Evolutionary conservation across 1,140 invertebrate species (phyloP).

Genomic region (Pseudomyrmex concolor): DNA sequence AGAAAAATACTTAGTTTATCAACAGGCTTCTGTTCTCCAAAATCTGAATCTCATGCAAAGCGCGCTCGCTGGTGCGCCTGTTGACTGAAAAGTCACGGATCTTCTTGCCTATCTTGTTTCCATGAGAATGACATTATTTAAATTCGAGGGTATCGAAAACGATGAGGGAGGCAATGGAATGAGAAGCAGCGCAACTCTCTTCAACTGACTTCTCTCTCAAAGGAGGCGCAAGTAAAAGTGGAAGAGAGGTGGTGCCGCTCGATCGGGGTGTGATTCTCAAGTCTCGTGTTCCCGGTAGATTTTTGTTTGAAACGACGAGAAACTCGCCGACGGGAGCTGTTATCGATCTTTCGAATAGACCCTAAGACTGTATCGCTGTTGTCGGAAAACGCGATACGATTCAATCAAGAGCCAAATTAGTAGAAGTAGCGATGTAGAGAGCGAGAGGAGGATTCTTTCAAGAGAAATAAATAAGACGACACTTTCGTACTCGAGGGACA

Average conservation of each 20-base stretch:
- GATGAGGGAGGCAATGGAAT: neutral
- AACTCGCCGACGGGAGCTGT: neutral
- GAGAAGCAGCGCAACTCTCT: no score
- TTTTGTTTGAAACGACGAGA: slow-evolving; percentile 10
- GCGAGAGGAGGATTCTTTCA: neutral
- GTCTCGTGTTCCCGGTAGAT: neutral
- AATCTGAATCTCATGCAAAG: no score
- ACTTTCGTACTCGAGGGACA: slow-evolving; percentile 7
- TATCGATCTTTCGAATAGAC: slow-evolving; percentile 11
- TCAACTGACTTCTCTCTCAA: no score
- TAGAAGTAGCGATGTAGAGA: neutral
- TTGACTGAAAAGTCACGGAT: slow-evolving; percentile 55
- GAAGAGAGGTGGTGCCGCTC: no score
- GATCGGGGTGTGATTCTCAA: neutral
- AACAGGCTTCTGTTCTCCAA: no score
- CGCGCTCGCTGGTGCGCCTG: slow-evolving; percentile 34
- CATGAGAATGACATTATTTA: slow-evolving; percentile 39
- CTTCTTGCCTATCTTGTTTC: slow-evolving; percentile 64
- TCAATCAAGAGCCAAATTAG: slow-evolving; percentile 25
- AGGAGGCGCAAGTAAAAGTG: no score
- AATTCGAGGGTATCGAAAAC: neutral
- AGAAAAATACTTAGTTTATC: no score
- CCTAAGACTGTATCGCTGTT: slow-evolving; percentile 17
- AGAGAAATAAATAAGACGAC: neutral
- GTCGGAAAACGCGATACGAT: neutral